These are phyloP conservation scores for Neomicropteryx cornuta DNA, from an alignment of 1,140 invertebrate species.

Conservation along the genomic window DNA sequence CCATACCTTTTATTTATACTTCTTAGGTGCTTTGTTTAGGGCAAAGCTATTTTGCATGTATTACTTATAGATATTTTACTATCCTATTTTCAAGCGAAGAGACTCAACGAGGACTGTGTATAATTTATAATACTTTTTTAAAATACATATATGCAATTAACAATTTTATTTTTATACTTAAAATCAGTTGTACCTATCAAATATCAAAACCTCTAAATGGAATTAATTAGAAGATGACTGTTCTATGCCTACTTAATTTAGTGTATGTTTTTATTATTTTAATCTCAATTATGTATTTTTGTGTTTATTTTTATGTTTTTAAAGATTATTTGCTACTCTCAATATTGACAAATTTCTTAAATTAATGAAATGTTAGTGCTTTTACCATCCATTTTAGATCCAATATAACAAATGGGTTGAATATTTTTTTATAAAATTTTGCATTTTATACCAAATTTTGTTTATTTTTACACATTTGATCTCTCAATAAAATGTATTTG, in stretches of 20 bases:
- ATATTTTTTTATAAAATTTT: too few relatives aligned
- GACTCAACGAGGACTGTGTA: neutral
- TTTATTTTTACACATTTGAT: too few relatives aligned
- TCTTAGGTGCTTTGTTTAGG: slow-evolving; percentile 1
- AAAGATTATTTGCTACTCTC: too few relatives aligned
- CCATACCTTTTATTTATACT: slow-evolving; percentile 12
- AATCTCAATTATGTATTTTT: neutral
- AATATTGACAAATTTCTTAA: too few relatives aligned
- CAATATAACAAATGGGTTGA: too few relatives aligned
- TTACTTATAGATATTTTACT: slow-evolving; percentile 4
- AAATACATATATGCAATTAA: slow-evolving; percentile 1
- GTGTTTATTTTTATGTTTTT: too few relatives aligned
- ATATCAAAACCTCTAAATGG: neutral
- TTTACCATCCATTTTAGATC: too few relatives aligned
- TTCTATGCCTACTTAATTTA: slow-evolving; percentile 4
- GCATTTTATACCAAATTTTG: too few relatives aligned
- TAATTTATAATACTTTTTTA: neutral
- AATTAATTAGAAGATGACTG: neutral
- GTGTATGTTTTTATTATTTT: neutral
- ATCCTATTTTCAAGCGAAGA: slow-evolving; percentile 2
- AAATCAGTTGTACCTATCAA: neutral
- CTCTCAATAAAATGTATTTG: too few relatives aligned
- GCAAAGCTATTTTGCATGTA: slow-evolving; percentile 7
- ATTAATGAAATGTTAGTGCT: too few relatives aligned
- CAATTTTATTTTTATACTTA: neutral